Evolutionary conservation across 2,888 invertebrate genomes (phyloP).

Genomic region (Ormyrus nitidulus): DNA sequence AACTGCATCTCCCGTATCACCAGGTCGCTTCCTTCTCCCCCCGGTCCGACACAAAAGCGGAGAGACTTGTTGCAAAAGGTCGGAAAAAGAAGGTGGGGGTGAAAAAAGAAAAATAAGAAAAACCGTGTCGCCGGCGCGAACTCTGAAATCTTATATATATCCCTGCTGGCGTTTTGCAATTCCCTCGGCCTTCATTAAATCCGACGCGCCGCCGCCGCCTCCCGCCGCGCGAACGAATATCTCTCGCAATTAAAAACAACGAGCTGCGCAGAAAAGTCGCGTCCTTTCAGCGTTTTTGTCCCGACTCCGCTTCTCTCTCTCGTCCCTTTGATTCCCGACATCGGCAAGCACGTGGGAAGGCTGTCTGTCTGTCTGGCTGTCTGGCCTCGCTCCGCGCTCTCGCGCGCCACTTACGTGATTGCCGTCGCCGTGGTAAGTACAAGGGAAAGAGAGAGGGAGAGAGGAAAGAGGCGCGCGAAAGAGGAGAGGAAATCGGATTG

Average conservation of each 20-base stretch:
- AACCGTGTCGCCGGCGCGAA: background rate
- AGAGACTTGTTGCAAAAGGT: too few relatives aligned
- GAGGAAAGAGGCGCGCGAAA: background rate
- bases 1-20: too few relatives aligned
- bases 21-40: too few relatives aligned
- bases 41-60: too few relatives aligned
- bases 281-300: constrained; percentile 14
- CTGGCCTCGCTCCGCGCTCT: background rate
- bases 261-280: background rate
- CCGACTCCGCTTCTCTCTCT: background rate
- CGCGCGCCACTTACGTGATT: constrained; percentile 61
- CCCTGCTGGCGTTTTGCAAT: constrained; percentile 7
- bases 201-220: constrained; percentile 8
- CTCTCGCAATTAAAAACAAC: constrained; percentile 49
- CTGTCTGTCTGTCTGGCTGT: constrained; percentile 5
- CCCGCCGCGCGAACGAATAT: constrained; percentile 9
- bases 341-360: background rate
- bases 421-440: constrained; percentile 42
- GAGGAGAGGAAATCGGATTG: constrained; percentile 30
- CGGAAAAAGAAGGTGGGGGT: background rate
- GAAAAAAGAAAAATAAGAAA: background rate
- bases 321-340: constrained; percentile 30
- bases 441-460: background rate
- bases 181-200: constrained; percentile 50
- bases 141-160: constrained; percentile 44